Conservation (phyloP, 2,797 vertebrate species). For the Carapus acus region DNA sequence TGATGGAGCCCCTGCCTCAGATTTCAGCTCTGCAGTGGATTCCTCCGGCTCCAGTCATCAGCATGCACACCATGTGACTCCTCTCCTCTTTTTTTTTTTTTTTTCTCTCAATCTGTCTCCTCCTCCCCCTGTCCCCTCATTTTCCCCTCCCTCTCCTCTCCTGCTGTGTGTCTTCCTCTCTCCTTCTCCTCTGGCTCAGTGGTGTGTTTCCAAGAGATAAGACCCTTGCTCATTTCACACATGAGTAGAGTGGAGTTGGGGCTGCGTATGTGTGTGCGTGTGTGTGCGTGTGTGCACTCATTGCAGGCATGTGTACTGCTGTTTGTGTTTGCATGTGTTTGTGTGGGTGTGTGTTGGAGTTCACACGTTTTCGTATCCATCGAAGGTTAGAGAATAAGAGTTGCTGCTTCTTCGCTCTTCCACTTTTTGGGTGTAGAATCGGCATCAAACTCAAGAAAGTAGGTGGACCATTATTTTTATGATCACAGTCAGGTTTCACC, state of each 20-base stretch:
- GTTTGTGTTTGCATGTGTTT: conserved; percentile 32
- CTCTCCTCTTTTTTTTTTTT: conserved; percentile 31
- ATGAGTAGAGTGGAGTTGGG: conserved; percentile 72
- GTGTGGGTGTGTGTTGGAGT: conserved; percentile 19
- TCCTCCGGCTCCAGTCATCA: conserved; percentile 63
- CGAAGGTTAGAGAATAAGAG: conserved; percentile 53
- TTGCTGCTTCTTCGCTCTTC: conserved; percentile 37
- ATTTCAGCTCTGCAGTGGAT: conserved; percentile 49
- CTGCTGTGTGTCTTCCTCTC: conserved; percentile 59
- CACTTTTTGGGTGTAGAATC: no score
- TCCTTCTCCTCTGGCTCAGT: conserved; percentile 76
- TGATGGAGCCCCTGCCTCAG: conserved; percentile 7
- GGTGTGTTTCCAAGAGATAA: conserved; percentile 81
- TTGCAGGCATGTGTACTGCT: conserved; percentile 27
- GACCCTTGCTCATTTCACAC: conserved; percentile 80
- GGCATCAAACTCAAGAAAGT: conserved; percentile 8
- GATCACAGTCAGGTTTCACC: conserved; percentile 27
- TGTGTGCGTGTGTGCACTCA: conserved; percentile 31
- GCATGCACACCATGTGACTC: conserved; percentile 65
- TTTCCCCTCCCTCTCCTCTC: conserved; percentile 42
- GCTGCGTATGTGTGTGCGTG: conserved; percentile 37
- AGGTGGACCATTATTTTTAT: conserved; percentile 26
- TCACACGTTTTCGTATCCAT: conserved; percentile 42
- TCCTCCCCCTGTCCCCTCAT: conserved; percentile 29
- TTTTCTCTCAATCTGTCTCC: conserved; percentile 35